phyloP scores from a whole-genome alignment of 2,113 vertebrate genomes.

The Cheirogaleus medius region DNA sequence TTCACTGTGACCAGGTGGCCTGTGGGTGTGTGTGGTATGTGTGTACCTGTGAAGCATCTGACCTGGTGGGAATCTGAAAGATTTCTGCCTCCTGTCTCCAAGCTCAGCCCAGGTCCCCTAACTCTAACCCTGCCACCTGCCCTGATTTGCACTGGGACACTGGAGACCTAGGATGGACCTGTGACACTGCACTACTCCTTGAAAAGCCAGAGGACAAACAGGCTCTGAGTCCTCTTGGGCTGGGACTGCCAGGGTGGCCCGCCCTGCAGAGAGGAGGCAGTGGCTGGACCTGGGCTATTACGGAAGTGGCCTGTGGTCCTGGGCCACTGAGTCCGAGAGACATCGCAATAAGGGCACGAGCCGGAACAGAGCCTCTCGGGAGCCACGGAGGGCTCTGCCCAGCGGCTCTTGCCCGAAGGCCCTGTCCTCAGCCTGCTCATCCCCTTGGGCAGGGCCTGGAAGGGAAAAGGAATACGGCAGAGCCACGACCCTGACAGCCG shows the following conservation, averaged over 20 bases:
- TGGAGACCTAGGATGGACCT: neutral
- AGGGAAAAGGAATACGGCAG: neutral
- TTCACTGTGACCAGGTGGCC: neutral
- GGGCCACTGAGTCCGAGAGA: neutral
- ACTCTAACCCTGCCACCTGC: neutral
- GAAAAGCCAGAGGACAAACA: neutral
- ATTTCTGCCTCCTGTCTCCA: neutral
- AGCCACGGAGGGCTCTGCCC: neutral
- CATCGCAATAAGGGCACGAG: no score
- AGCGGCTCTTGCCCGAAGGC: accelerated
- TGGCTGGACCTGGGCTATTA: neutral
- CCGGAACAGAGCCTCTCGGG: neutral
- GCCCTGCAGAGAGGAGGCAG: neutral
- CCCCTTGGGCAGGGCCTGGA: neutral
- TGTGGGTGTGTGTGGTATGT: neutral
- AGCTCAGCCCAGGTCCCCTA: neutral
- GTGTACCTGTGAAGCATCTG: neutral
- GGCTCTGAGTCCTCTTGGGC: neutral
- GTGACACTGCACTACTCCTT: neutral
- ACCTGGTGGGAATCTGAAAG: neutral
- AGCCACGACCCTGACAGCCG: neutral
- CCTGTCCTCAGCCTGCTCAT: no score
- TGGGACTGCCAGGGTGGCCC: neutral
- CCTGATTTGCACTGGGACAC: neutral
- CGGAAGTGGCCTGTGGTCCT: neutral